Evolutionary conservation across 1,140 invertebrate species (phyloP).

Genomic region (Nixonia krombeini): DNA sequence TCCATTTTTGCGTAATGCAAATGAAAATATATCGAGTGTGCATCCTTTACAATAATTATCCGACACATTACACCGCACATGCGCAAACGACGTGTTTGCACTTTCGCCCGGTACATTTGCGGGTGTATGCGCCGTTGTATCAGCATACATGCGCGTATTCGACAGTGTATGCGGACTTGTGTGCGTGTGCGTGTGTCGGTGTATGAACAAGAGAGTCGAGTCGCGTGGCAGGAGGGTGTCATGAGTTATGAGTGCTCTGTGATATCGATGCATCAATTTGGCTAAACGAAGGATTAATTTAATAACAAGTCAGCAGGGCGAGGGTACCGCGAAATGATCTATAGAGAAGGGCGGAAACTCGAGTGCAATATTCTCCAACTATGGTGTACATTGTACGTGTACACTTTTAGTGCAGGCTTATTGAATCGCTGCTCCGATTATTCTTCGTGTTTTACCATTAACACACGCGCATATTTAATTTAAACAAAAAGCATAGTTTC

Average conservation of each 20-base stretch:
- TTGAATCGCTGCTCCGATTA: conserved; percentile 18
- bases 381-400: conserved; percentile 16
- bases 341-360: conserved; percentile 55
- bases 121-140: too few relatives aligned
- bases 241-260: conserved; percentile 72
- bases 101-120: too few relatives aligned
- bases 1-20: too few relatives aligned
- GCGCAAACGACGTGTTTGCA: too few relatives aligned
- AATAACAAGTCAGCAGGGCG: conserved; percentile 69
- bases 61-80: conserved; percentile 16
- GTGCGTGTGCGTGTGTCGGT: too few relatives aligned
- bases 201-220: conserved; percentile 35
- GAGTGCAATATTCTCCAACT: conserved; percentile 23
- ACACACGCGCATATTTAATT: too few relatives aligned
- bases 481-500: too few relatives aligned
- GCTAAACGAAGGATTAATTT: conserved; percentile 73
- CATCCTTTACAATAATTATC: conserved; percentile 19
- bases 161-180: too few relatives aligned
- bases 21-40: too few relatives aligned
- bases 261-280: conserved; percentile 73
- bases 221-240: conserved; percentile 54
- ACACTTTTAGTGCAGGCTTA: conserved; percentile 19
- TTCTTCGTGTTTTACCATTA: background rate
- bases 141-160: too few relatives aligned
- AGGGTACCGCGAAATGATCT: conserved; percentile 63